Base-by-base conservation (phyloP, 2,888 invertebrate genomes). In the Dendrolimus houi region DNA sequence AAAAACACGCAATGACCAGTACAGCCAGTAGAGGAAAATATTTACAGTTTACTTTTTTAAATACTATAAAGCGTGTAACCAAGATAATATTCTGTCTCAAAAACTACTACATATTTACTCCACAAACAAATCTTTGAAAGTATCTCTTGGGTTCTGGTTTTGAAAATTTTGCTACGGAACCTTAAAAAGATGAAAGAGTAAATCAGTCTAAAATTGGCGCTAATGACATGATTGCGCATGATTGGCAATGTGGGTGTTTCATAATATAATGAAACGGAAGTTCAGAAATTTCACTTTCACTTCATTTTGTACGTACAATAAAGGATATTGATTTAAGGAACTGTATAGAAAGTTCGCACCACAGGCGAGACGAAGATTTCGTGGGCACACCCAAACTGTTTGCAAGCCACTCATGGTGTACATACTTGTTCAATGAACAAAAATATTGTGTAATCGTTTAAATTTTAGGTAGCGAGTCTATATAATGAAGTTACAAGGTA, bases 61-160 rank as follows among this genome's bases (percentile, higher is more conserved):
- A 29, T 6, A 29, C 29, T 6, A 29, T 29, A 29, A 29, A 29
- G 29, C 29, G 29, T 29, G 29, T 29, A 29, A 29, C 29, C 29
- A 29, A 29, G 6, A 0, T 29, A 29, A 29, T 29, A 29, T 29
- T 29, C 29, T 29, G 3, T 29, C 29, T 6, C 29, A 29, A 29
- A 29, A 29, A 29, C 29, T 3, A 29, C 29, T 29, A 6, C 29
- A 29, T 29, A 29, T 29, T 29, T 29, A 29, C 29, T 29, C 3
- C 29, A 29, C 3, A 29, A 29, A 6, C 29, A 6, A 29, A 29
- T 29, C 29, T 29, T 29, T 29, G 6, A 29, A 29, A 29, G 29
- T 59, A 56, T 60, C 55, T 61, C 57, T 56, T 29, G 29, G 29
- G 29, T 29, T 3, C 29, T 29, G 29, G 29, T 29, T 29, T 29